phyloP scores from a whole-genome alignment of 2,113 vertebrate genomes.

The Epinephelus moara region DNA sequence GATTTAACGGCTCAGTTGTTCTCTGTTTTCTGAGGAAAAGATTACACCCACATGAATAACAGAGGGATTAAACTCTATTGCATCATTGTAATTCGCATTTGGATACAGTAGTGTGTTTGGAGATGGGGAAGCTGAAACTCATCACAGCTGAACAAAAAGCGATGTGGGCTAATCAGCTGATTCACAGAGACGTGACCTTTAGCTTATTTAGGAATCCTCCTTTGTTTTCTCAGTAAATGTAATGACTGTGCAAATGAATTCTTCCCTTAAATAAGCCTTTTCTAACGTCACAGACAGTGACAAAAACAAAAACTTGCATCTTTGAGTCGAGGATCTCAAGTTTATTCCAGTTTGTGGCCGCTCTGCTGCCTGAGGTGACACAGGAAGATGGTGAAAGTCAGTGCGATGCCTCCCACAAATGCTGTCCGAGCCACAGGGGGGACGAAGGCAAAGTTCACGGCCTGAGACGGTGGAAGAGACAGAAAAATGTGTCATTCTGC shows the following conservation, averaged over 20 bases:
- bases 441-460: constrained; percentile 84
- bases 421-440: constrained; percentile 83
- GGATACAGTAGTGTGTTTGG: no score
- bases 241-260: background rate
- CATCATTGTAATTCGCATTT: background rate
- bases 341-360: constrained; percentile 43
- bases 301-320: background rate
- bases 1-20: background rate
- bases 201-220: background rate
- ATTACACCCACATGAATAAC: background rate
- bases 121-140: background rate
- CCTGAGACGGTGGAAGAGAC: constrained; percentile 62
- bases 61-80: background rate
- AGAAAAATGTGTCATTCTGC: background rate
- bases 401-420: constrained; percentile 81
- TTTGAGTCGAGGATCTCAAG: background rate
- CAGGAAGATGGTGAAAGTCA: constrained; percentile 84
- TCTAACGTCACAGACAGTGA: background rate
- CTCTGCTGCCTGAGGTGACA: constrained; percentile 82
- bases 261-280: background rate
- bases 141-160: background rate
- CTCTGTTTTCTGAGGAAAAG: background rate
- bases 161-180: background rate
- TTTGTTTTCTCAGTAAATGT: background rate
- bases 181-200: background rate